Conservation (phyloP, 2,888 invertebrate genomes). For the Ischnus inquisitorius region DNA sequence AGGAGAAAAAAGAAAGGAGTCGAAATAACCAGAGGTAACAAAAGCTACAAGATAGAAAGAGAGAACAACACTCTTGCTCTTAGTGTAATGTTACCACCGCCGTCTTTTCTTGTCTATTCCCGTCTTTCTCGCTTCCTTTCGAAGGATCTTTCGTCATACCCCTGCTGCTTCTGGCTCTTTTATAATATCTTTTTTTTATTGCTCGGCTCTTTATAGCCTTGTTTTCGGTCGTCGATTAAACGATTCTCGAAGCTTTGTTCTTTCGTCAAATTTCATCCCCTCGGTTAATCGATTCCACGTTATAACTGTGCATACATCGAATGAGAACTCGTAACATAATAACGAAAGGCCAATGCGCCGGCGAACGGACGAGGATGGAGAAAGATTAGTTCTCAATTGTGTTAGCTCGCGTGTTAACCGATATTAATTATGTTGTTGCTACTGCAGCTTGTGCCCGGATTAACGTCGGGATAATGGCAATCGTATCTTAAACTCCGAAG, state of each 20-base stretch:
- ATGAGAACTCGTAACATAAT: neutral
- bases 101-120: neutral
- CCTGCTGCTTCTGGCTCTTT: slow-evolving; percentile 24
- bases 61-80: slow-evolving; percentile 32
- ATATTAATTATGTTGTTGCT: slow-evolving; percentile 40
- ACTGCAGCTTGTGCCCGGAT: neutral
- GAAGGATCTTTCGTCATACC: slow-evolving; percentile 7
- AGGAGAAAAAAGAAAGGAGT: neutral
- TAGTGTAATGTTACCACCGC: slow-evolving; percentile 34
- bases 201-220: slow-evolving; percentile 14
- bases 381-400: slow-evolving; percentile 3
- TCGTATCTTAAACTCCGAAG: slow-evolving; percentile 23
- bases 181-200: slow-evolving; percentile 32
- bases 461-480: slow-evolving; percentile 24
- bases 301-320: no score
- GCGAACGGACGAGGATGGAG: neutral
- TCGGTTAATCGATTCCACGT: neutral
- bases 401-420: slow-evolving; percentile 25
- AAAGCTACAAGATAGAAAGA: slow-evolving; percentile 21
- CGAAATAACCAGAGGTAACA: slow-evolving; percentile 16
- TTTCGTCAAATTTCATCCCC: neutral
- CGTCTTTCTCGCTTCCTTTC: slow-evolving; percentile 14
- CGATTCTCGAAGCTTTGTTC: neutral
- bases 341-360: neutral
- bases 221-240: slow-evolving; percentile 10